Evolutionary conservation across 1,140 invertebrate species (phyloP), one percentile per base, ranked within the genome.

Genomic region (Ceratosolen solmsi): DNA sequence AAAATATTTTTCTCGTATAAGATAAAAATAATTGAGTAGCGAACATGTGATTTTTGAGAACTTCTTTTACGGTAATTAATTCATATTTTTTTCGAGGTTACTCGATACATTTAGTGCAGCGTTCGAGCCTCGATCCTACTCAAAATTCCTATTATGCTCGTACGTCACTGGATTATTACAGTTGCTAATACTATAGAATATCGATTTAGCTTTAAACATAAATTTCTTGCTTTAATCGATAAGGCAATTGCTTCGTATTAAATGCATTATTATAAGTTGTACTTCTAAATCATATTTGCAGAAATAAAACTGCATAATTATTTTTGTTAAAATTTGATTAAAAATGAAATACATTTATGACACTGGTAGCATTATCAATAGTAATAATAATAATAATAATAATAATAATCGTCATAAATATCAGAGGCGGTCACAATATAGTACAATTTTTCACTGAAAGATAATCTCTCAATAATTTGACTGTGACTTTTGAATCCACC

Each of bases 401-500:
- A 33, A 65, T 36, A 33, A 65, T 65, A 54, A 54, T 36, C 20
- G 4, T 65, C n/a, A 65, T 27, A 65, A 36, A 65, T 54, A 54
- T 54, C 9, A 54, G 20, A 46, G 13, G n/a, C n/a, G 41, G 58
- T 60, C 22, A 60, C n/a, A n/a, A n/a, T 60, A 60, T 30, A 25
- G 58, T 30, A 60, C 27, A 11, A 27, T 22, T 60, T 60, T 60
- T 30, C 27, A 60, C 30, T 30, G 25, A 22, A 89, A 89, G 89
- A 89, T 87, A 87, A 87, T 85, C 84, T 87, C 84, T 51, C 84
- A 83, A 87, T 86, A 86, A 86, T 87, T 86, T 84, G 49, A 41
- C 49, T 36, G 65, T 13, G 63, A 65, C 33, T 65, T 65, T 13
- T 9, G 33, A 36, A 65, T 65, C 33, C 33, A 30, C 58, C 27